Conservation (phyloP, 2,797 vertebrate genomes). For the Rhynchotus rufescens region DNA sequence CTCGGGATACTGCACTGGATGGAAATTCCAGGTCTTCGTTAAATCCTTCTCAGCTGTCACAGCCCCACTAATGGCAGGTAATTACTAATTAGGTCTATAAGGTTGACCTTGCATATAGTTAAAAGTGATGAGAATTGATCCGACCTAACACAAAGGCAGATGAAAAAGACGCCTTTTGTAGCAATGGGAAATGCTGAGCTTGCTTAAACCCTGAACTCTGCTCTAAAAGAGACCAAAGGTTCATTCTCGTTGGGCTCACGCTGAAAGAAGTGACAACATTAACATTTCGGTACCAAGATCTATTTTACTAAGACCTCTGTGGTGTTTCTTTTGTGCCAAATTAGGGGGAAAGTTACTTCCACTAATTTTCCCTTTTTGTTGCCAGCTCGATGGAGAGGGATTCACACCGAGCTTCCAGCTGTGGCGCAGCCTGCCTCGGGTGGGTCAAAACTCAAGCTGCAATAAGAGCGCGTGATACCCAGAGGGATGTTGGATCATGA, state of each 20-base stretch:
- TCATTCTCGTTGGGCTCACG: not conserved
- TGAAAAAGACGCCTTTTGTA: not conserved
- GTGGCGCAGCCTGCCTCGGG: not conserved
- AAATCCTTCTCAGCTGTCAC: not conserved
- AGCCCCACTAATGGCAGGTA: not conserved
- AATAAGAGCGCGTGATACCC: not conserved
- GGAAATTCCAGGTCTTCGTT: not conserved
- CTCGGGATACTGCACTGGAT: not conserved
- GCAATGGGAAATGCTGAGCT: not conserved
- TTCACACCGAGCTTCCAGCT: constrained; percentile 45
- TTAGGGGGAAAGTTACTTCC: constrained; percentile 22
- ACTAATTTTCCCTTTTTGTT: constrained; percentile 25
- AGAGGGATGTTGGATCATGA: constrained; percentile 41
- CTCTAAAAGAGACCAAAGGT: not conserved
- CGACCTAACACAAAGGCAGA: not conserved
- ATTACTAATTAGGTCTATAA: not conserved
- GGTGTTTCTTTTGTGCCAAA: not conserved
- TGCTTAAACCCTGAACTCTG: not conserved
- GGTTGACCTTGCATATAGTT: not conserved
- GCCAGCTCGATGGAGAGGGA: constrained; percentile 33
- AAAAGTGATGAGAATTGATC: not conserved
- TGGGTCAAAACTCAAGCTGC: constrained; percentile 18
- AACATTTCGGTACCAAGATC: not conserved
- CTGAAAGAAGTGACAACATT: not conserved
- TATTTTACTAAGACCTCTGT: not conserved